phyloP scores from a whole-genome alignment of 2,113 vertebrate species.

The Catharus fuscescens region DNA sequence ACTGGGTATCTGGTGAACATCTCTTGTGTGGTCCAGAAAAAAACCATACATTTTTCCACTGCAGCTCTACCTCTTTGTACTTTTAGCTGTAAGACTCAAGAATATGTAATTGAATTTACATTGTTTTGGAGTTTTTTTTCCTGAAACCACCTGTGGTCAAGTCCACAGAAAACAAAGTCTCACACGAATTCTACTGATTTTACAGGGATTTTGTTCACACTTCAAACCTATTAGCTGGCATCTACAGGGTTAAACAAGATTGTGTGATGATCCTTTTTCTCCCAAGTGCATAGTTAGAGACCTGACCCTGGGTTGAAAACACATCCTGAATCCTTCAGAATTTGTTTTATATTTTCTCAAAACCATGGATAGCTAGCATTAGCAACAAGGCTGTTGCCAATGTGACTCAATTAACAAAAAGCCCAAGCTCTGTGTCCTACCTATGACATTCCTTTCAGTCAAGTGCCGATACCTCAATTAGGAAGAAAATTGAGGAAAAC shows the following conservation, averaged over 20 bases:
- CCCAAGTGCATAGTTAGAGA: neutral
- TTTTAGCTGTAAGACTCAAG: neutral
- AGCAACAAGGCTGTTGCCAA: neutral
- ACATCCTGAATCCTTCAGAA: neutral
- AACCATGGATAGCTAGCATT: neutral
- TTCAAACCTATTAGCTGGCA: neutral
- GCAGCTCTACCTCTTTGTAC: neutral
- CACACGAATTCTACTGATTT: neutral
- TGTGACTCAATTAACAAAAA: neutral
- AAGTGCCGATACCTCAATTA: neutral
- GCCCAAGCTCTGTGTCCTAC: neutral
- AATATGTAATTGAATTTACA: neutral
- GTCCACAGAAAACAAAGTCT: neutral
- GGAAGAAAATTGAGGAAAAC: neutral
- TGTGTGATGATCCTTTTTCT: neutral
- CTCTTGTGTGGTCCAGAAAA: neutral
- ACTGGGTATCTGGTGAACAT: neutral
- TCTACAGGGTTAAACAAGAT: constrained; percentile 6
- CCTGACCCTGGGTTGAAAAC: neutral
- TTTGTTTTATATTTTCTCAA: neutral
- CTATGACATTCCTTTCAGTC: neutral
- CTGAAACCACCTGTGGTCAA: neutral
- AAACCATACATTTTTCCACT: neutral
- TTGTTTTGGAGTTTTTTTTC: neutral
- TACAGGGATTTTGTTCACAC: neutral